Conservation (phyloP, 2,113 vertebrate genomes). For the Danio rerio region GRCz12tu NC_133177.1:23204001-23204500, state of each 20-base stretch:
- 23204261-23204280: background rate
- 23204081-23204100: background rate
- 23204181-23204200: constrained; percentile 5
- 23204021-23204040: too few species aligned
- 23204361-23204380: constrained; percentile 27
- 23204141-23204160: background rate
- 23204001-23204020: too few species aligned
- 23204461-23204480: constrained; percentile 27
- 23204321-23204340: constrained; percentile 26
- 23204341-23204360: constrained; percentile 41
- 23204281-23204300: constrained; percentile 14
- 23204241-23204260: background rate
- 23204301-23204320: constrained; percentile 19
- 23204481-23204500: constrained; percentile 28
- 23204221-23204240: background rate
- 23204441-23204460: constrained; percentile 8
- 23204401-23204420: constrained; percentile 36
- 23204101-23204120: constrained; percentile 5
- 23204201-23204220: background rate
- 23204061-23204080: background rate
- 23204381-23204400: constrained; percentile 34
- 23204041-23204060: constrained; percentile 3
- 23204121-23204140: background rate
- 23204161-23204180: background rate
- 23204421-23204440: constrained; percentile 44